Evolutionary conservation across 2,797 vertebrate genomes (phyloP), one percentile per base, ranked within the genome.

Genomic region (Apogon talboti): DNA sequence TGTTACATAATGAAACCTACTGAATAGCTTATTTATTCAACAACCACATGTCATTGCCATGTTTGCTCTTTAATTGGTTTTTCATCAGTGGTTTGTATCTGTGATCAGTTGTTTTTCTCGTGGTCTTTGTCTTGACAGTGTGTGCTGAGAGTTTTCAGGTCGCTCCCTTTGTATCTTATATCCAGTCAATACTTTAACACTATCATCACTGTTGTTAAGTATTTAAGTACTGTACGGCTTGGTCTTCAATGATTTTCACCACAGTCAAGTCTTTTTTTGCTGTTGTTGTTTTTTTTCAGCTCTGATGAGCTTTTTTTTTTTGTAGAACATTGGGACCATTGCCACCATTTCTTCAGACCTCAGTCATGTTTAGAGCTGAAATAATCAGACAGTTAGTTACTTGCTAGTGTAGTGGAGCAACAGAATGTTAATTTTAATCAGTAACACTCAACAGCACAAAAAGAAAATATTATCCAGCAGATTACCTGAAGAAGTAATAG

Each of bases 101-200:
- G 0, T 21, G 11, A 52, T 30, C 15, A 4, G 45, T 7, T 40
- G 51, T 62, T 58, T 14, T 7, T 37, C 24, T 54, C n/a, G 30
- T 12, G 3, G 60, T 24, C 49, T 8, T 21, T 13, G 33, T 51
- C 54, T 24, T 16, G 64, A 56, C 66, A 48, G 55, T 48, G 47
- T 52, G 35, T 41, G 45, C 44, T 41, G 40, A 33, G 48, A 51
- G 1, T 44, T 56, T 53, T 50, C 49, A 48, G 19, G 48, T 61
- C 44, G 30, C 18, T 21, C 15, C 71, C 12, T 42, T 21, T 28
- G 14, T 52, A 16, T 37, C 62, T 33, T 44, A 15, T 7, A 7
- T 4, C 24, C 16, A 45, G 7, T 8, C 16, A n/a, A n/a, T n/a
- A 4, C 57, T 11, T 16, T 14, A 11, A 42, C 38, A 10, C n/a